Base-by-base conservation (phyloP, 2,888 invertebrate genomes). In the Aphodius granarius region DNA sequence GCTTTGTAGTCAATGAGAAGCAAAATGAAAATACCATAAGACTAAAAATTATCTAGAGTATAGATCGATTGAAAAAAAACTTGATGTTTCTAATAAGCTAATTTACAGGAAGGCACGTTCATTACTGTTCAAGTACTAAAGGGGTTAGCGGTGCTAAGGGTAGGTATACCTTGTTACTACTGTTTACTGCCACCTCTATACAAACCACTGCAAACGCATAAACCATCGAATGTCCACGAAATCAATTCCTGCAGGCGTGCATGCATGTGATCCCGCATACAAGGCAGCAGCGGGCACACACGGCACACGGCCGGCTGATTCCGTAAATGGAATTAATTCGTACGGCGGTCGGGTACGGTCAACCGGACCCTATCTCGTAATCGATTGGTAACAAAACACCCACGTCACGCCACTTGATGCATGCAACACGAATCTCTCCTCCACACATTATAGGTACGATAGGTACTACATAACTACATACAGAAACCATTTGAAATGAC, bases 381-480 rank as follows among this genome's bases (percentile, higher is more conserved):
- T 68, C 68, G 68, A 68, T 68, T 68, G 68, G 68, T 68, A 75
- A 72, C 65, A 66, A 72, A 64, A 66, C 66, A 75, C 19, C 75
- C 66, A 74, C 63, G 63, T 72, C 22, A 63, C 72, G 63, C 75
- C 71, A 72, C 71, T 75, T 65, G 66, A 75, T 66, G 72, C 72
- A 23, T 65, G 72, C 66, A 21, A 72, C 72, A 63, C 73, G 68
- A 43, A 43, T 43, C 43, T 13, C 43, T 13, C 43, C n/a, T n/a
- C n/a, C n/a, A n/a, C n/a, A n/a, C n/a, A n/a, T n/a, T n/a, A n/a
- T n/a, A n/a, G n/a, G n/a, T n/a, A n/a, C n/a, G n/a, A n/a, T n/a
- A n/a, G n/a, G n/a, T n/a, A n/a, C n/a, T n/a, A n/a, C n/a, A n/a
- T n/a, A n/a, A n/a, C n/a, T n/a, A n/a, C n/a, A n/a, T n/a, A n/a